Evolutionary conservation across 2,888 invertebrate species (phyloP).

Genomic region (Hoplodrina ambigua): DNA sequence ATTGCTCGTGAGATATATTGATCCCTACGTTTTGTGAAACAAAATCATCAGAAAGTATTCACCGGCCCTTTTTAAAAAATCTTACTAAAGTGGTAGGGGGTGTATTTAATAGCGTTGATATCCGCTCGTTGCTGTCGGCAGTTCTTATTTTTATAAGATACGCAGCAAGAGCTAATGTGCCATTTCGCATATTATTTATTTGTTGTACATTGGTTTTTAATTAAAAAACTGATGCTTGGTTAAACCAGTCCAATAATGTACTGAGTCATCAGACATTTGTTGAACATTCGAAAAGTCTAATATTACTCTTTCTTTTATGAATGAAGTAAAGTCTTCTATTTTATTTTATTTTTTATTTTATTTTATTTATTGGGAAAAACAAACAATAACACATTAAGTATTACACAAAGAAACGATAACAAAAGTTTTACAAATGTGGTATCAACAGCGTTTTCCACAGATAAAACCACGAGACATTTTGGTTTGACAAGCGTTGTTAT

Average conservation of each 20-base stretch:
- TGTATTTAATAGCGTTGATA: background rate
- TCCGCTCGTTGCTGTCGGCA: slow-evolving; percentile 12
- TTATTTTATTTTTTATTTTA: no score
- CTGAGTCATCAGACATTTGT: slow-evolving; percentile 14
- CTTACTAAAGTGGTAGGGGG: slow-evolving; percentile 6
- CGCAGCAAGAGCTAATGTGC: slow-evolving; percentile 14
- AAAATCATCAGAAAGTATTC: slow-evolving; percentile 7
- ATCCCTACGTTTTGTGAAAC: slow-evolving; percentile 13
- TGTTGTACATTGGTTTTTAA: slow-evolving; percentile 9
- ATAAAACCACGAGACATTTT: no score
- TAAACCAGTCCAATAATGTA: slow-evolving; percentile 15
- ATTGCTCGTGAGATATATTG: slow-evolving; percentile 10
- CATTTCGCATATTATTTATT: slow-evolving; percentile 16
- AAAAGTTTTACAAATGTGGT: no score
- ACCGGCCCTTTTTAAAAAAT: slow-evolving; percentile 3
- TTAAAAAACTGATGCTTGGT: slow-evolving; percentile 13
- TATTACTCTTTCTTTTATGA: slow-evolving; percentile 7
- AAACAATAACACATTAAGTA: no score
- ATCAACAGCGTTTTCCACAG: no score
- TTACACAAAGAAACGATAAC: no score
- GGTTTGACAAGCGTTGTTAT: no score
- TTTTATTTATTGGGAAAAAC: no score
- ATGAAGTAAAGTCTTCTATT: slow-evolving; percentile 11
- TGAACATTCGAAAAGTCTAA: slow-evolving; percentile 2
- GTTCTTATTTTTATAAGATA: slow-evolving; percentile 18